Evolutionary conservation across 2,888 invertebrate genomes (phyloP), one percentile per base, ranked within the genome.

Genomic region (Leptothorax acervorum): DNA sequence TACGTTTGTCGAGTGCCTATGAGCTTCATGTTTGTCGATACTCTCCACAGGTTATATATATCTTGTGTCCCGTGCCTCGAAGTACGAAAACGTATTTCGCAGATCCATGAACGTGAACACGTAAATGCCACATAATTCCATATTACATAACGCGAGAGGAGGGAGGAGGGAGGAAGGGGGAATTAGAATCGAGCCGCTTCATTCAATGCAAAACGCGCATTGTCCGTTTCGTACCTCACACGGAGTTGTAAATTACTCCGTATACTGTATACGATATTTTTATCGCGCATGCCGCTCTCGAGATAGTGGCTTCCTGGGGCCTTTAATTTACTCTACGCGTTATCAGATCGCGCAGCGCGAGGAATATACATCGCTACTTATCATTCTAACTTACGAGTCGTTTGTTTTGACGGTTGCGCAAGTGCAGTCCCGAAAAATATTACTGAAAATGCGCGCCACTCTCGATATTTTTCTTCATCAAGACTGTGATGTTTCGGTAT

Each of bases 171-270:
- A 28, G 28, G 1, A 9, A 15, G 6, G 53, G n/a, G 23, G 11
- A 12, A 51, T 39, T 51, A 39, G 5, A 48, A 48, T 15, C 35
- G 35, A 11, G 35, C 51, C 23, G 11, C 9, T 65, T 76, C 76
- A 78, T 68, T 68, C 53, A 55, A 68, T 78, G 68, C 42, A 55
- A 78, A 78, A 78, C 55, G 28, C 18, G 39, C 39, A 55, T 68
- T 78, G 65, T 75, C 39, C 68, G 53, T 55, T 42, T 31, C 39
- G n/a, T 66, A 28, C 28, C 39, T 42, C 31, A 28, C n/a, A 39
- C 8, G 1, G n/a, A 66, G 42, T 68, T 78, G 28, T 68, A 53
- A 55, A 53, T 53, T 55, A 66, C 42, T 53, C 12, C 18, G 28
- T 11, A 42, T 65, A 66, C 3, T 1, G 39, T 15, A 5, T 18